Conservation (phyloP, 2,113 vertebrate genomes). For the Meleagris gallopavo region DNA sequence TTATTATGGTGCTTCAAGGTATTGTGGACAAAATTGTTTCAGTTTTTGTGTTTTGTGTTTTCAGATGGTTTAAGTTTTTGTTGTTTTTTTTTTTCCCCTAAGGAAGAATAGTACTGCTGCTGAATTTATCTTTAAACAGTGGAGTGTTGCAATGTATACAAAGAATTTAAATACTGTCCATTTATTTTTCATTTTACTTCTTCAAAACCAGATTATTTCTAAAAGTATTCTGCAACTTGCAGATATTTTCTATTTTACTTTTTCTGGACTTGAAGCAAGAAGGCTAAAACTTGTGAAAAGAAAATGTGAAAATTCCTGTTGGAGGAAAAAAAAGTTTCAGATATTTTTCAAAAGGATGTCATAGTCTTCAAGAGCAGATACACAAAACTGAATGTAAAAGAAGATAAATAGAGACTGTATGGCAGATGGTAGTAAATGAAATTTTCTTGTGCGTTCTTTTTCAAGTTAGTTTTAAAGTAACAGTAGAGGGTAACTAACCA, state of each 20-base stretch:
- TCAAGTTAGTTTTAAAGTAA: background rate
- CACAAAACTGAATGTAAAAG: background rate
- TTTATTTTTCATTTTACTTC: background rate
- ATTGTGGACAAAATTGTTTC: background rate
- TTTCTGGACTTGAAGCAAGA: background rate
- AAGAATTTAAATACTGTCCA: background rate
- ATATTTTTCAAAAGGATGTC: background rate
- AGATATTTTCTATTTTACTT: background rate
- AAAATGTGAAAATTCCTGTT: background rate
- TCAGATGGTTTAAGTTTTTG: background rate
- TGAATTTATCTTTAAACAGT: background rate
- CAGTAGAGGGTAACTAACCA: background rate
- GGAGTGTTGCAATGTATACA: fast-evolving
- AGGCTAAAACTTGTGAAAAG: background rate
- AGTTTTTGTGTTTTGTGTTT: background rate
- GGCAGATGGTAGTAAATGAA: background rate
- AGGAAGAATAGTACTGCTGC: background rate
- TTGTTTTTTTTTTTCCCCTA: background rate
- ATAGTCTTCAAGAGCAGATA: background rate
- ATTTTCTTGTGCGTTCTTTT: background rate
- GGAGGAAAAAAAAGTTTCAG: background rate
- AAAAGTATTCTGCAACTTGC: background rate
- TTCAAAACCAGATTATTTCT: background rate
- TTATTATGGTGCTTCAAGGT: background rate
- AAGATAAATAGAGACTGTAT: background rate